Percentiles rank a stretch among this genome's conserved stretches.
Evolutionary conservation across 2,113 vertebrate genomes (phyloP).

Genomic region (Calidris pugnax): DNA sequence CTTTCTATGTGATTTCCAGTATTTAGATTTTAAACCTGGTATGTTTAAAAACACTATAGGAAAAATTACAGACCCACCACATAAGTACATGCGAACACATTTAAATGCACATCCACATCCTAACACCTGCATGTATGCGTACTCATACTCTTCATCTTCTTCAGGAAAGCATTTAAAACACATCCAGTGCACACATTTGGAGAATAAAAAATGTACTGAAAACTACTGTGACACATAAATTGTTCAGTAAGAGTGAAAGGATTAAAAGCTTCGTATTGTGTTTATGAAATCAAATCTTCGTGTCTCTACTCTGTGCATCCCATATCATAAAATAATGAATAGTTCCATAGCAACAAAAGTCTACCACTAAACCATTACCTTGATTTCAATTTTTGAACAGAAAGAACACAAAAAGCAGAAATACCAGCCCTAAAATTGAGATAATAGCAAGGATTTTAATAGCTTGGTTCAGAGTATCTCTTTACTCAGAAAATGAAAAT

Average conservation of each 20-base stretch:
- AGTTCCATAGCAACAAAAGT: conserved; percentile 63
- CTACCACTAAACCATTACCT: conserved; percentile 50
- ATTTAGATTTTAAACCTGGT: neutral
- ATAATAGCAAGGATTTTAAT: conserved; percentile 6
- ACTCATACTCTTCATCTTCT: neutral
- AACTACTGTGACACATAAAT: neutral
- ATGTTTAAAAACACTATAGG: neutral
- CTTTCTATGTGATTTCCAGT: neutral
- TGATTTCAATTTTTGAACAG: conserved; percentile 52
- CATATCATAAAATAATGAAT: conserved; percentile 53
- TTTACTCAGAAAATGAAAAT: neutral
- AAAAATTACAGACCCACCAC: neutral
- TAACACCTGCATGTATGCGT: neutral
- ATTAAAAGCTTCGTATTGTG: conserved; percentile 33
- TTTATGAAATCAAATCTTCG: conserved; percentile 41
- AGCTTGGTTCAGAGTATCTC: neutral
- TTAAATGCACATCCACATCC: neutral
- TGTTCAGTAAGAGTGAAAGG: neutral
- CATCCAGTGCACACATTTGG: neutral
- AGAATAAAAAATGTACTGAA: neutral
- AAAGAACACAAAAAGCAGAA: conserved; percentile 21
- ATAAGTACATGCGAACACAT: neutral
- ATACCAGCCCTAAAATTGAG: neutral
- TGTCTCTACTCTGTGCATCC: conserved; percentile 18
- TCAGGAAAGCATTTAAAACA: neutral